These are phyloP conservation scores for Steatornis caripensis DNA, from an alignment of 2,113 vertebrate species.

Conservation along the genomic window DNA sequence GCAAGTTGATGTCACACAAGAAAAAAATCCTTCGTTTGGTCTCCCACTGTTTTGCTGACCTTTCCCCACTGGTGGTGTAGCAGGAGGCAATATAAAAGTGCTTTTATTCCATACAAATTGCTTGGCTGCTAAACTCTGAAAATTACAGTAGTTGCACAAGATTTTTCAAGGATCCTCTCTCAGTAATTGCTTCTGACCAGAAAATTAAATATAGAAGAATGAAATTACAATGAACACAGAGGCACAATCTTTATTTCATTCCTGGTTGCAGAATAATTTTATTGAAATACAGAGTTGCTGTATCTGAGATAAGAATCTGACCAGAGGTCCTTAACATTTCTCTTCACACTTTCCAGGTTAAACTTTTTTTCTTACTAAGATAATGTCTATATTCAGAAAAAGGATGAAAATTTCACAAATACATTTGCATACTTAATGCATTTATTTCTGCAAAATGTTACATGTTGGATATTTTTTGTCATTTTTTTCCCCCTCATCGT, in stretches of 20 bases:
- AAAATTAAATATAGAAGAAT: slow-evolving; percentile 44
- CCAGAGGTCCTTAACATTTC: neutral
- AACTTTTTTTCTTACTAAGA: neutral
- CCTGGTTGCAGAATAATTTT: neutral
- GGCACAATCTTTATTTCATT: neutral
- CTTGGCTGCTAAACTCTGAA: slow-evolving; percentile 49
- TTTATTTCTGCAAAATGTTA: neutral
- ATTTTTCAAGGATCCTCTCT: neutral
- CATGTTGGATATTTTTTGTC: neutral
- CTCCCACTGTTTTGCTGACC: slow-evolving; percentile 62
- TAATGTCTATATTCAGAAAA: neutral
- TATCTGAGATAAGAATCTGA: neutral
- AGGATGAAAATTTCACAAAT: neutral
- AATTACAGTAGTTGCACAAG: neutral
- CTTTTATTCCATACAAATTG: slow-evolving; percentile 48
- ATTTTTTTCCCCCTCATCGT: neutral
- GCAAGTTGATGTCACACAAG: slow-evolving; percentile 36
- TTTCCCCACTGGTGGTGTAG: slow-evolving; percentile 38
- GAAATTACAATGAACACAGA: slow-evolving; percentile 1
- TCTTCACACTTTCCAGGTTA: neutral
- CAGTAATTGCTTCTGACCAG: slow-evolving; percentile 24
- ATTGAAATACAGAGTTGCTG: neutral
- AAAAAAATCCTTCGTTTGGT: slow-evolving; percentile 57
- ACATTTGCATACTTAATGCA: neutral
- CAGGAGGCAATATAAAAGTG: slow-evolving; percentile 57